phyloP scores from a whole-genome alignment of 2,113 vertebrate species.

The Polypterus bichir region DNA sequence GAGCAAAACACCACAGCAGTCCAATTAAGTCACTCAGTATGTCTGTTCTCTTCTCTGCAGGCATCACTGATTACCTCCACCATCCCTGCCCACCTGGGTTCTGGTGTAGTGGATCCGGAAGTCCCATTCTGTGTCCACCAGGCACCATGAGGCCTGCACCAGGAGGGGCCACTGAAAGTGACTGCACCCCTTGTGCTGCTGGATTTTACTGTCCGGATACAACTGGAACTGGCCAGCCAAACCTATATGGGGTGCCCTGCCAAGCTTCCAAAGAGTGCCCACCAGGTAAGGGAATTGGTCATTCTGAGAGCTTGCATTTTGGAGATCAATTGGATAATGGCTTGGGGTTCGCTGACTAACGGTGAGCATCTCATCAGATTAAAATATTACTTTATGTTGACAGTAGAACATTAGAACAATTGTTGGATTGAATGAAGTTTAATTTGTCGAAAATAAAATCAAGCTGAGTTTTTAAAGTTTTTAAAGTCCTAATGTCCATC shows the following conservation, averaged over 20 bases:
- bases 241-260: slow-evolving; percentile 60
- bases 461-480: too few species aligned
- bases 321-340: too few species aligned
- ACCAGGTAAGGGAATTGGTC: slow-evolving; percentile 35
- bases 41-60: slow-evolving; percentile 33
- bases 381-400: too few species aligned
- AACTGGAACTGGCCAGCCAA: slow-evolving; percentile 42
- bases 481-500: too few species aligned
- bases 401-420: too few species aligned
- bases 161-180: slow-evolving; percentile 50
- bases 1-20: too few species aligned
- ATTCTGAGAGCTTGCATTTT: too few species aligned
- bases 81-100: slow-evolving; percentile 64
- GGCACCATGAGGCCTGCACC: slow-evolving; percentile 61
- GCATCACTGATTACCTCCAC: slow-evolving; percentile 47
- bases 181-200: slow-evolving; percentile 59
- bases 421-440: too few species aligned
- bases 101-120: slow-evolving; percentile 72
- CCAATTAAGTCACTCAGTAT: too few species aligned
- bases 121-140: slow-evolving; percentile 58
- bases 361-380: too few species aligned
- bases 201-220: slow-evolving; percentile 70
- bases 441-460: too few species aligned
- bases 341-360: too few species aligned
- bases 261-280: slow-evolving; percentile 70